phyloP scores from a whole-genome alignment of 2,113 vertebrate genomes.

The Platichthys stellatus region DNA sequence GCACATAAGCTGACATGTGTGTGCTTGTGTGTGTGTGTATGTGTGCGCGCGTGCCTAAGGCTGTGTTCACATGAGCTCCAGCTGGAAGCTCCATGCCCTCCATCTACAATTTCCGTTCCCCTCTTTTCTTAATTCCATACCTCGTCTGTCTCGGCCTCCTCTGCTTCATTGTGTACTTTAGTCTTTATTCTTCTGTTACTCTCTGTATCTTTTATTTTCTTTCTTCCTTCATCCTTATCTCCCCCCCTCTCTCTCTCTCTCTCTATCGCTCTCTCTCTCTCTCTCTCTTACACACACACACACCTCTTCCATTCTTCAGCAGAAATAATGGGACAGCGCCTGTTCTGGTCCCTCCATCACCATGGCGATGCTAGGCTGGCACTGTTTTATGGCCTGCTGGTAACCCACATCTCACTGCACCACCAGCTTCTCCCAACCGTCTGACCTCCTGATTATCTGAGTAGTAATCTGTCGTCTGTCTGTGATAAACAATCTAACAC shows the following conservation, averaged over 20 bases:
- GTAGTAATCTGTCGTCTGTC: no score
- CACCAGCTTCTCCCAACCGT: no score
- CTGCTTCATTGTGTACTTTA: not conserved
- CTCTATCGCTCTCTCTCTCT: not conserved
- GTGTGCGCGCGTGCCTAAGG: constrained; percentile 26
- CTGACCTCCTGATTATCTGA: no score
- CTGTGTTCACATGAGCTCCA: constrained; percentile 65
- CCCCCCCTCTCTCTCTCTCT: no score
- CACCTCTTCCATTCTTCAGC: constrained; percentile 8
- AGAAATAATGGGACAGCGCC: constrained; percentile 29
- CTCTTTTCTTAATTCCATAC: not conserved
- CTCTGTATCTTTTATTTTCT: not conserved
- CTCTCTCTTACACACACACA: not conserved
- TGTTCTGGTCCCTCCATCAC: constrained; percentile 41
- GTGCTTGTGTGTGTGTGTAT: constrained; percentile 30
- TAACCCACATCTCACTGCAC: no score
- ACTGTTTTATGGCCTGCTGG: no score
- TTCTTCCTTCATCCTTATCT: no score
- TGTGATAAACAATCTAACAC: no score
- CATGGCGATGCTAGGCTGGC: constrained; percentile 55
- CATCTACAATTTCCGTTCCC: constrained; percentile 23
- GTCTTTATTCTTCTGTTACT: not conserved
- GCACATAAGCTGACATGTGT: constrained; percentile 39
- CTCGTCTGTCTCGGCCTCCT: not conserved
- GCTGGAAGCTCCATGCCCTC: constrained; percentile 55